Conservation (phyloP, 2,888 invertebrate genomes). For the Drosophila setosimentum region DNA sequence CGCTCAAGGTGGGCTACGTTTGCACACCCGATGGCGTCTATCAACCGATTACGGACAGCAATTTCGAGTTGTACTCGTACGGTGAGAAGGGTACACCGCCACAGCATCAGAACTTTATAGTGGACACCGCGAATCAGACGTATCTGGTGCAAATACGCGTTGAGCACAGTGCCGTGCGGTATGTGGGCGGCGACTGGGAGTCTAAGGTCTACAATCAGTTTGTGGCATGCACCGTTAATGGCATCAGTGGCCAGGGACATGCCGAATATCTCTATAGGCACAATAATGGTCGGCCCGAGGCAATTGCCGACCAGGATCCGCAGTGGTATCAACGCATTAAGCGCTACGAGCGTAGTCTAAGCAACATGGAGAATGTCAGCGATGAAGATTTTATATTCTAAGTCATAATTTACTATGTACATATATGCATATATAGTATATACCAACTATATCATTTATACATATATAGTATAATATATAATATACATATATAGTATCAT, state of each 20-base stretch:
- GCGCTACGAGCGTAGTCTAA: conserved; percentile 69
- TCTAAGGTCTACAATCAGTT: conserved; percentile 89
- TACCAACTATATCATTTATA: conserved; percentile 15
- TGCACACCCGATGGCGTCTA: conserved; percentile 86
- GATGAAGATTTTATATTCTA: conserved; percentile 70
- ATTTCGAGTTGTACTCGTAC: conserved; percentile 88
- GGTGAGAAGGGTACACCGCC: conserved; percentile 89
- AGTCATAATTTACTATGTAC: background rate
- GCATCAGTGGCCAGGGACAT: conserved; percentile 89
- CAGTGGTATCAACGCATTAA: conserved; percentile 87
- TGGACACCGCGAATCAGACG: conserved; percentile 87
- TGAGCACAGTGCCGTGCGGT: conserved; percentile 87
- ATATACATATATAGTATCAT: no score
- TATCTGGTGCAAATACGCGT: conserved; percentile 88
- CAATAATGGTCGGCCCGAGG: conserved; percentile 86
- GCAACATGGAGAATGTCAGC: conserved; percentile 57
- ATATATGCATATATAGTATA: background rate
- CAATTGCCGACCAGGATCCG: conserved; percentile 86
- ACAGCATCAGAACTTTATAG: conserved; percentile 88
- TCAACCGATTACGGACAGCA: conserved; percentile 87
- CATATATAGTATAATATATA: no score
- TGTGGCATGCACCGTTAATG: conserved; percentile 85
- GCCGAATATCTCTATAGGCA: conserved; percentile 91
- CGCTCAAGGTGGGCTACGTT: conserved; percentile 89
- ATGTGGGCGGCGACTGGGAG: conserved; percentile 89